phyloP scores from a whole-genome alignment of 2,113 vertebrate genomes.

The Carassius carassius region DNA sequence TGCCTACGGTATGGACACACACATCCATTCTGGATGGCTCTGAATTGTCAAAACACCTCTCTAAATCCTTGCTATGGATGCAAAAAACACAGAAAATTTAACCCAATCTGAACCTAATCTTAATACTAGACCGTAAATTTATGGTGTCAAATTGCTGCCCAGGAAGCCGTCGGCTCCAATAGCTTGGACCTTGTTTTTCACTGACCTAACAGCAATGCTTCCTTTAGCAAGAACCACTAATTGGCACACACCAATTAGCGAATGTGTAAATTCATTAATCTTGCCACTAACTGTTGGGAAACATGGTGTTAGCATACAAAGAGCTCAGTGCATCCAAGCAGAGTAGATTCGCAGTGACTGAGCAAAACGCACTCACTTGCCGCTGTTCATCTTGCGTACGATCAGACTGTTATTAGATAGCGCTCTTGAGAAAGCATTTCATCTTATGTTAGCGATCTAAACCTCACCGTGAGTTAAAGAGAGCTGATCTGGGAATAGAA shows the following conservation, averaged over 20 bases:
- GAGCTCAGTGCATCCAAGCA: background rate
- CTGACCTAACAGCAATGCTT: background rate
- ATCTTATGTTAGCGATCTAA: slow-evolving; percentile 5
- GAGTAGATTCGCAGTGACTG: background rate
- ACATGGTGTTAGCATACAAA: background rate
- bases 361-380: background rate
- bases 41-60: no score
- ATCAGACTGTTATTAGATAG: background rate
- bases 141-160: background rate
- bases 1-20: no score
- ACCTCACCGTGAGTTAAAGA: slow-evolving; percentile 15
- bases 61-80: no score
- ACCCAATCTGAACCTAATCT: no score
- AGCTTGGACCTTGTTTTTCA: background rate
- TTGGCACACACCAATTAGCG: background rate
- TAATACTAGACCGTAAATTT: no score
- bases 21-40: no score
- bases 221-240: background rate
- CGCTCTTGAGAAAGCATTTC: background rate
- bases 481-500: slow-evolving; percentile 26
- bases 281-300: slow-evolving; percentile 10
- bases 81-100: no score
- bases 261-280: slow-evolving; percentile 3
- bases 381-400: background rate
- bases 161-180: background rate